Percentiles rank a stretch among this genome's conserved stretches.
These are phyloP conservation scores for Homalodisca vitripennis DNA, from an alignment of 1,140 invertebrate species.

Conservation along the genomic window DNA sequence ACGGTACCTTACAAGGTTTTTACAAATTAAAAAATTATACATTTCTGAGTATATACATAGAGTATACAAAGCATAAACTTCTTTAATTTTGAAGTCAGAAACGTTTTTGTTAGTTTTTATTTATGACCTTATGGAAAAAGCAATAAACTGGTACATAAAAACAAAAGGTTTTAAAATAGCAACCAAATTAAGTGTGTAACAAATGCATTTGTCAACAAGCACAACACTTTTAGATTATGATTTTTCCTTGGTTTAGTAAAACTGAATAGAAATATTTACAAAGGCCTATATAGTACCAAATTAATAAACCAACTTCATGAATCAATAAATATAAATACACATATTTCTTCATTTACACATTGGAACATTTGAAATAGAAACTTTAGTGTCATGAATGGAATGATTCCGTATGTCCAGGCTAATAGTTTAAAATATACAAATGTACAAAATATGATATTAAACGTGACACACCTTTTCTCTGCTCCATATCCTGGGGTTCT, in stretches of 20 bases:
- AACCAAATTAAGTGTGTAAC: no score
- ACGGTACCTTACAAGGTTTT: no score
- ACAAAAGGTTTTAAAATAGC: no score
- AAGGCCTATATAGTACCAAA: not conserved
- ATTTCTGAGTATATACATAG: no score
- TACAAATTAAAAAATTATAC: no score
- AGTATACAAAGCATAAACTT: no score
- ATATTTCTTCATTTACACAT: not conserved
- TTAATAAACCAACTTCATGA: not conserved
- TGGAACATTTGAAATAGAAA: not conserved
- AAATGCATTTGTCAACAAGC: no score
- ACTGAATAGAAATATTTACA: not conserved
- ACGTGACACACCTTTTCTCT: conserved; percentile 9
- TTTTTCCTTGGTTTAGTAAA: not conserved
- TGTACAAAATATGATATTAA: not conserved
- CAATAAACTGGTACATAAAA: no score
- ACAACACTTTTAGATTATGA: no score
- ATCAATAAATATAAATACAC: not conserved
- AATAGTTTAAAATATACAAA: not conserved
- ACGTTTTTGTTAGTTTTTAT: no score
- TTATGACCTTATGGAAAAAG: no score
- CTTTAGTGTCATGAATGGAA: not conserved
- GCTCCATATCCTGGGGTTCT: conserved; percentile 1
- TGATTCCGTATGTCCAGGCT: not conserved
- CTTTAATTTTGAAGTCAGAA: no score